Evolutionary conservation across 2,113 vertebrate genomes (phyloP).

Genomic region (Limnothrissa miodon): DNA sequence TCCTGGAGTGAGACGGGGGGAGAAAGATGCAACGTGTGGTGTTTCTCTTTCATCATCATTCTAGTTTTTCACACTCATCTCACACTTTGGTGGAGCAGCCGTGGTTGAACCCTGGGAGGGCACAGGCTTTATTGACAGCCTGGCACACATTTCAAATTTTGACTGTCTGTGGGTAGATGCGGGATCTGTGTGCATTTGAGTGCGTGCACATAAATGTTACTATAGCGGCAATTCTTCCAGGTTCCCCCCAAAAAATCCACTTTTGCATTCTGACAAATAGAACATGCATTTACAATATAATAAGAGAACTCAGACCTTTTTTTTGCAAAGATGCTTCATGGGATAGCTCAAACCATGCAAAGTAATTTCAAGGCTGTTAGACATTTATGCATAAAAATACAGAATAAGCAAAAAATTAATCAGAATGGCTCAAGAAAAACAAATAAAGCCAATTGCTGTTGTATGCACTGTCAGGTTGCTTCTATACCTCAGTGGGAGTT

Average conservation of each 20-base stretch:
- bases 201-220: constrained; percentile 65
- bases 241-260: constrained; percentile 53
- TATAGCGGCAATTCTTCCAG: constrained; percentile 50
- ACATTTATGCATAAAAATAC: not conserved
- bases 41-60: not conserved
- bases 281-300: constrained; percentile 36
- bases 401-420: not conserved
- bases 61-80: constrained; percentile 6
- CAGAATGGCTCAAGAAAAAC: not conserved
- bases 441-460: not conserved
- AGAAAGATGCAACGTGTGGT: not conserved
- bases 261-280: constrained; percentile 66
- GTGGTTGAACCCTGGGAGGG: not conserved
- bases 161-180: constrained; percentile 37
- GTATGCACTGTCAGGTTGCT: not conserved
- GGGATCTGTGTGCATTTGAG: constrained; percentile 15
- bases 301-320: constrained; percentile 28
- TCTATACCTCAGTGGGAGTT: not conserved
- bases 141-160: not conserved
- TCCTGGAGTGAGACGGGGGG: not conserved
- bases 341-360: not conserved
- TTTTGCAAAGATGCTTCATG: not conserved
- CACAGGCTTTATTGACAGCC: constrained; percentile 11
- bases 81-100: not conserved
- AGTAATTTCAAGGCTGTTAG: not conserved